Base-by-base conservation (phyloP, 2,797 vertebrate genomes). In the Acanthis flammea region DNA sequence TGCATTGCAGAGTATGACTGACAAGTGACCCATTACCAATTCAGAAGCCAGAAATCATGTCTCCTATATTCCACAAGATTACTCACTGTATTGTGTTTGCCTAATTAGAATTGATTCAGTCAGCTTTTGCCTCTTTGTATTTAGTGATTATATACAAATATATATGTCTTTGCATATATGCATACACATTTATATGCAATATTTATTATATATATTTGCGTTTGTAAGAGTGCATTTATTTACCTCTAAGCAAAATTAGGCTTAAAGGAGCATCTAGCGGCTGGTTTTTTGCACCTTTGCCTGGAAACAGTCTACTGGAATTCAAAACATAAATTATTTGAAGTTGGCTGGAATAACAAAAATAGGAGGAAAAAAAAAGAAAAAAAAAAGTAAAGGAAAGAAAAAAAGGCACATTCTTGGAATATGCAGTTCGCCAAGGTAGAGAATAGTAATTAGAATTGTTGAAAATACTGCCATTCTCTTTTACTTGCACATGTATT, bases 301-400 rank as follows among this genome's bases (percentile, higher is more conserved):
- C 35, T 57, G 44, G 35, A 74, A 84, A 55, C 1, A 77, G 10
- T 28, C 28, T 74, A 37, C 14, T 45, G 78, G 45, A 81, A 84
- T 14, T 84, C 23, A 74, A 84, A 88, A 37, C 3, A 50, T 8
- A 33, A 18, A 48, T 72, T 53, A 48, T 41, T 81, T 54, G 2
- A 80, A 74, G 30, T n/a, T 27, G 9, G 3, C 10, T 72, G 18
- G 37, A 88, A 83, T 14, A 72, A 65, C 30, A 27, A 2, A n/a
- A 41, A 2, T 4, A 21, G 14, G 4, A 3, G n/a, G 6, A 0
- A 15, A 33, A 33, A 33, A 18, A 18, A 6, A 30, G 18, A 19
- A 51, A 30, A 51, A 51, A 48, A 48, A 48, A 51, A 19, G 18
- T 7, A 51, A 51, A 35, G 9, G 5, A 25, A 30, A 51, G 17